Evolutionary conservation across 2,888 invertebrate species (phyloP).

Genomic region (Rhyacophila evoluta): DNA sequence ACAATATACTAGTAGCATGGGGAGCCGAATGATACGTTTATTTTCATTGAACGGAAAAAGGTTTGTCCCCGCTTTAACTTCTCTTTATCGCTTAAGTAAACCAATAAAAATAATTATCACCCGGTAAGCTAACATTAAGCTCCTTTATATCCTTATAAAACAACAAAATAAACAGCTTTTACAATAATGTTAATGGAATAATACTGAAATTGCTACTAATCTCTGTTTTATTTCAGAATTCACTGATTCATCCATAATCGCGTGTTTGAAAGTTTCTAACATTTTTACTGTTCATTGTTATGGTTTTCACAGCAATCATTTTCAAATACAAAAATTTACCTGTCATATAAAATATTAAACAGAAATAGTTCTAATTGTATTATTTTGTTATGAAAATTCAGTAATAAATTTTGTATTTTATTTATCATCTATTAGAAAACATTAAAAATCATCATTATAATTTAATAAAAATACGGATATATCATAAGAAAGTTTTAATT

Average conservation of each 20-base stretch:
- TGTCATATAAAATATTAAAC: no score
- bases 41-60: conserved; percentile 17
- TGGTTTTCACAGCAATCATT: no score
- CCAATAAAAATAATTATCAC: conserved; percentile 52
- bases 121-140: conserved; percentile 46
- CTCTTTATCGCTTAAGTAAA: conserved; percentile 36
- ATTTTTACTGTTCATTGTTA: no score
- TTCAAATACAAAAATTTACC: no score
- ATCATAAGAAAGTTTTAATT: no score
- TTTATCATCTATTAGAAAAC: no score
- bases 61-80: conserved; percentile 13
- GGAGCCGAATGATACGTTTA: background rate
- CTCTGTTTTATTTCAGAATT: conserved; percentile 38
- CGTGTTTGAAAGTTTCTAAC: background rate
- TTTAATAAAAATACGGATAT: no score
- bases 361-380: no score
- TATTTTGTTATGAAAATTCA: no score
- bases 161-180: conserved; percentile 46
- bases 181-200: conserved; percentile 50
- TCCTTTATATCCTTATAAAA: conserved; percentile 42
- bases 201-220: conserved; percentile 43
- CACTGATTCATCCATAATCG: conserved; percentile 2
- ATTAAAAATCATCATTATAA: no score
- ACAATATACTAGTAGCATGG: background rate
- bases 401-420: no score